Evolutionary conservation across 2,113 vertebrate genomes (phyloP), one percentile per base, ranked within the genome.

Genomic region (Cyanoderma ruficeps): DNA sequence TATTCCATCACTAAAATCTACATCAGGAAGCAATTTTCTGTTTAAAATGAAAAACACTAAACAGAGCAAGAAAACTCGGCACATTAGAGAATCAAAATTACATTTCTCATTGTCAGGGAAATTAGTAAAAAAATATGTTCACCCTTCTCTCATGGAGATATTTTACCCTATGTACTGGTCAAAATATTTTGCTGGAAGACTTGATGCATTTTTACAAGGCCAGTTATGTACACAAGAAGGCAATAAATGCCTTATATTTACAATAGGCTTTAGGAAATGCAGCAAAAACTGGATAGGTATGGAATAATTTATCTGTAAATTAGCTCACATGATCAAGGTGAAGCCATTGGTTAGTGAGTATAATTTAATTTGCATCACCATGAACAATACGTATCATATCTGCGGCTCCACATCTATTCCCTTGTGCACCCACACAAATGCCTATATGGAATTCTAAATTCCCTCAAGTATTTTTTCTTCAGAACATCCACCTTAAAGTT

Each of bases 401-500:
- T 41, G 11, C 0, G 0, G 27, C 37, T 42, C 9, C 1, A 30
- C 3, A 2, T 79, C 14, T 41, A 3, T 15, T 37, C 30, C 22
- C 35, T 55, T 11, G 10, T 31, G 44, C 31, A 24, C 19, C 24
- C 60, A 49, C 6, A 5, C 39, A 65, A 75, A 61, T 65, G 24
- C 24, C 10, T 65, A 5, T 3, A 13, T 24, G 24, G 50, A 79
- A 83, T 28, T 25, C 52, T 75, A 46, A 89, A 79, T 75, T 71
- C 27, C 60, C 14, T 27, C 24, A 56, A 83, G 55, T 71, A 44
- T 35, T 65, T 82, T 85, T 93, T 76, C 28, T 61, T 83, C 28
- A 33, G 67, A 85, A 39, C 7, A 33, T 56, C 61, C 3, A 52
- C 56, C 27, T 47, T 78, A 21, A 57, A 61, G 37, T 50, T 78